phyloP scores from a whole-genome alignment of 2,113 vertebrate species.

The Crotalus horridus region DNA sequence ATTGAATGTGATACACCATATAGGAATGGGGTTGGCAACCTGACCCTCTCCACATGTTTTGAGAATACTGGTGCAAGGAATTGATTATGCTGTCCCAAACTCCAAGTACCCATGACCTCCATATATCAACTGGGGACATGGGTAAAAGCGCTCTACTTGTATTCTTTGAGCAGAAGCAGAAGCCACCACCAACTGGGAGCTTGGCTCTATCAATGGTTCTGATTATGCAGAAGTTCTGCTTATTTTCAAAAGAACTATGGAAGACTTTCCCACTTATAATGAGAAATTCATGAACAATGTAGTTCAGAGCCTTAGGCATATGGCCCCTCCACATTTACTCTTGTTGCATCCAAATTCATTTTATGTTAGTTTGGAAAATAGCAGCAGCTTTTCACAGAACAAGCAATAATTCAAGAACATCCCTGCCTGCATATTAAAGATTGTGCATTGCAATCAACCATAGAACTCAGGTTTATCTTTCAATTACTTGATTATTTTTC shows the following conservation, averaged over 20 bases:
- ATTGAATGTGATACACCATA: not conserved
- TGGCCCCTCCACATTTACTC: not conserved
- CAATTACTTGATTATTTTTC: not conserved
- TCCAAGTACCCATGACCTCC: not conserved
- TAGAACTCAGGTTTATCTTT: not conserved
- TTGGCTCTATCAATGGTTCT: not conserved
- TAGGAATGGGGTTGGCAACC: not conserved
- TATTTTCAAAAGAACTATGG: not conserved
- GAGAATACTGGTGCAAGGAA: not conserved
- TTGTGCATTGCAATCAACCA: not conserved
- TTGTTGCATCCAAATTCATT: not conserved
- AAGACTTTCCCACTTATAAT: not conserved
- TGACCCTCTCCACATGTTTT: not conserved
- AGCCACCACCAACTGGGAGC: not conserved
- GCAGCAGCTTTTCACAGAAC: not conserved
- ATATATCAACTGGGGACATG: not conserved
- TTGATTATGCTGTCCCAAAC: not conserved
- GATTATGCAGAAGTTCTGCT: not conserved
- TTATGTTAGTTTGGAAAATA: not conserved
- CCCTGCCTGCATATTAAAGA: not conserved
- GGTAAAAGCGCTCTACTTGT: not conserved
- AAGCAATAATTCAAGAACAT: not conserved
- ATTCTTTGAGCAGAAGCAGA: not conserved
- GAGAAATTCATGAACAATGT: not conserved
- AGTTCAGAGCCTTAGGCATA: not conserved